Conservation (phyloP, 2,888 invertebrate species). For the Drosophila gaucha region DNA sequence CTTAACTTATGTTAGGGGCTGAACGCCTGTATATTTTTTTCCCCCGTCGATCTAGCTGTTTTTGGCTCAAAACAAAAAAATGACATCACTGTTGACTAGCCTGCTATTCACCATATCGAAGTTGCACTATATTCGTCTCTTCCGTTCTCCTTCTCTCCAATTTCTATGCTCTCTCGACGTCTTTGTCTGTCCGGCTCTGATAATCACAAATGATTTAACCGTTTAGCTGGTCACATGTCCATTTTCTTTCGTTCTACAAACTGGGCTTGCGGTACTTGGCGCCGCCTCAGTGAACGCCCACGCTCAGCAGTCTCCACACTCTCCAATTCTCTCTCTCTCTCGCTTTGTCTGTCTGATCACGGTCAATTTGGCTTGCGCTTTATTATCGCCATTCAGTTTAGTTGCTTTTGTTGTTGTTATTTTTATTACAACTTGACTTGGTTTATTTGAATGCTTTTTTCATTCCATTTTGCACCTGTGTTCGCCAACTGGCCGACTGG, state of each 20-base stretch:
- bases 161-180: constrained; percentile 17
- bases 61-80: too few relatives aligned
- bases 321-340: constrained; percentile 1
- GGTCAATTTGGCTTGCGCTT: constrained; percentile 57
- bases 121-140: constrained; percentile 9
- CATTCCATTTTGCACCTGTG: constrained; percentile 62
- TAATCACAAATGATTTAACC: constrained; percentile 53
- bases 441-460: constrained; percentile 48
- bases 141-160: background rate
- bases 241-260: constrained; percentile 32
- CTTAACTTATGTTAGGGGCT: too few relatives aligned
- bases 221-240: constrained; percentile 59
- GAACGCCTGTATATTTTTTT: too few relatives aligned
- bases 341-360: constrained; percentile 25
- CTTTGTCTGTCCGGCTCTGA: constrained; percentile 32
- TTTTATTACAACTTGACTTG: constrained; percentile 41
- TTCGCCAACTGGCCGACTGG: constrained; percentile 36
- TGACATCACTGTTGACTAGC: background rate
- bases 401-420: constrained; percentile 14
- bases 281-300: constrained; percentile 58
- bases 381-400: constrained; percentile 31
- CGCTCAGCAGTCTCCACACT: constrained; percentile 4
- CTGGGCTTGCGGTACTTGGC: constrained; percentile 63
- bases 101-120: constrained; percentile 4
- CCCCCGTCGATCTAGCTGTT: too few relatives aligned